Conservation (phyloP, 2,113 vertebrate species). For the Chrysochloris asiatica region DNA sequence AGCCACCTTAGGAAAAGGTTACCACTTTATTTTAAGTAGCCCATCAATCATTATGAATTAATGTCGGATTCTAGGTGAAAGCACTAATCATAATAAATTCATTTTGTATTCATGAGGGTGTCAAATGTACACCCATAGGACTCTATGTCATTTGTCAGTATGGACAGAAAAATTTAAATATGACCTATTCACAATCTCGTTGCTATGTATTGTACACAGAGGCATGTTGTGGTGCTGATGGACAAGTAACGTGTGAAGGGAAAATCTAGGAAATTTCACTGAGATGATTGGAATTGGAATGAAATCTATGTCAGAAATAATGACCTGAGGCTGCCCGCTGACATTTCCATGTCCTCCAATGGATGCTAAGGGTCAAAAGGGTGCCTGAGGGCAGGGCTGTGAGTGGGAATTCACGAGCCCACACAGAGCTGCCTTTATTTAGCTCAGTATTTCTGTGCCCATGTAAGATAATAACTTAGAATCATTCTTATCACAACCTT, state of each 20-base stretch:
- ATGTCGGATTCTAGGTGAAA: constrained; percentile 72
- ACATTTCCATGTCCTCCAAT: constrained; percentile 38
- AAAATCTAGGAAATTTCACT: neutral
- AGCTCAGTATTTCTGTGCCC: neutral
- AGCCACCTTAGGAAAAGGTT: constrained; percentile 74
- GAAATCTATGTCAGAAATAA: constrained; percentile 32
- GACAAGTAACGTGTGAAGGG: neutral
- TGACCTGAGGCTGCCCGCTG: neutral
- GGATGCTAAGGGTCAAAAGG: neutral
- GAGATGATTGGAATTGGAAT: constrained; percentile 41
- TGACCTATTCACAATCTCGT: constrained; percentile 58
- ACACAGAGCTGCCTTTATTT: neutral
- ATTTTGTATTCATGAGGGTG: constrained; percentile 74
- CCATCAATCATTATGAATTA: constrained; percentile 77
- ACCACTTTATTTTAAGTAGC: constrained; percentile 74
- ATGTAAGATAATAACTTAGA: neutral
- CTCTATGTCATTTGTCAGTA: constrained; percentile 54
- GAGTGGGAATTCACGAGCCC: neutral
- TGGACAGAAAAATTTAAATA: constrained; percentile 60
- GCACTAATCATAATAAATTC: constrained; percentile 76
- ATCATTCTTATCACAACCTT: neutral
- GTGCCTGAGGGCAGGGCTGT: neutral
- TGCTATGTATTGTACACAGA: neutral
- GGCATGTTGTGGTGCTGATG: neutral
- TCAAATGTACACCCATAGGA: constrained; percentile 70